Conservation (phyloP, 2,797 vertebrate species). For the Parauchenoglanis ngamensis region DNA sequence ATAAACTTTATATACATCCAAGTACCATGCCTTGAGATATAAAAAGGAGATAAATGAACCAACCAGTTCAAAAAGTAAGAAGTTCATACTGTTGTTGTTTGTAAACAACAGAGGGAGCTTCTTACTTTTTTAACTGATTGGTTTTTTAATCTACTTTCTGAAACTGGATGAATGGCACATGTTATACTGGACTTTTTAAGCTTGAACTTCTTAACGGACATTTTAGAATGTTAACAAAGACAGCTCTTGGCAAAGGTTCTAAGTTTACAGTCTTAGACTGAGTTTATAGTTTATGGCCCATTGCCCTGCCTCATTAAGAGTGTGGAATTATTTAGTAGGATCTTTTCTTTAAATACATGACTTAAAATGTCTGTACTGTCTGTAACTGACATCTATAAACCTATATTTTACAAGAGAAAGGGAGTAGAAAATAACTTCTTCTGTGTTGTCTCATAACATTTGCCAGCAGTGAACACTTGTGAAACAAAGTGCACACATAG, state of each 20-base stretch:
- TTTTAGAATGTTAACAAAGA: neutral
- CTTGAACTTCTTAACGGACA: neutral
- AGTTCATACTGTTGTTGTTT: neutral
- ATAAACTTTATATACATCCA: neutral
- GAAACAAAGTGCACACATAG: neutral
- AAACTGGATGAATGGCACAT: no score
- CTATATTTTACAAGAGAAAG: neutral
- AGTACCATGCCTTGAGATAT: neutral
- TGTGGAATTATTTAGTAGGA: neutral
- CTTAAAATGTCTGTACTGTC: neutral
- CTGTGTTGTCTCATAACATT: neutral
- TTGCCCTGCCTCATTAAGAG: neutral
- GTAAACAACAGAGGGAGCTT: no score
- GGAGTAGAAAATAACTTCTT: neutral
- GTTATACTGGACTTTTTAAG: neutral
- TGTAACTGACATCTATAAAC: neutral
- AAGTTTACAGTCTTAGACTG: neutral
- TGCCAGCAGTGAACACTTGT: neutral
- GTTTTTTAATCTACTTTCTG: no score
- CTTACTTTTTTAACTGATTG: no score
- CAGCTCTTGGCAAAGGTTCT: neutral
- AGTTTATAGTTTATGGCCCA: neutral
- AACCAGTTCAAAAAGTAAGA: neutral
- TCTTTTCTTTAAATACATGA: neutral
- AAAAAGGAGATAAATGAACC: neutral